Base-by-base conservation (phyloP, 2,888 invertebrate genomes). In the Chrysomela aeneicollis region DNA sequence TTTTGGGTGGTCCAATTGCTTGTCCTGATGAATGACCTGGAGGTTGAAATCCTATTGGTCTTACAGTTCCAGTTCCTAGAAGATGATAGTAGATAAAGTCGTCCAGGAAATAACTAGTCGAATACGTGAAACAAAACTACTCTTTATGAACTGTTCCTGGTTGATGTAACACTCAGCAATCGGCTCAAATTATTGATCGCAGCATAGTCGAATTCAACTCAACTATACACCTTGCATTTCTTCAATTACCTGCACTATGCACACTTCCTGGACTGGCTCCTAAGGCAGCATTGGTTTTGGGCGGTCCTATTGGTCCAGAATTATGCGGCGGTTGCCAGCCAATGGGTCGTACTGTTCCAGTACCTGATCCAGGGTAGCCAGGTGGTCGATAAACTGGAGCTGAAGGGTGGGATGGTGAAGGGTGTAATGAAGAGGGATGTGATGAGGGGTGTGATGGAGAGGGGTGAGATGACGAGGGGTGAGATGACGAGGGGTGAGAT, bases 1-100 rank as follows among this genome's bases (percentile, higher is more conserved):
- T 53, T 61, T 67, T 71, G 26, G 71, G 69, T 30, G 67, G 63
- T 42, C 70, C 68, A 19, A 70, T 54, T 1, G 68, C 60, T 8
- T 57, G 61, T 35, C 63, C 66, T 10, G 32, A 37, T 6, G 50
- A 30, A 5, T 54, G 42, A 49, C 37, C 66, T 35, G 59, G 63
- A 47, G 66, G 57, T 19, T 50, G 67, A 22, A 68, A 69, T 22
- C 70, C 70, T 26, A 69, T 62, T 1, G 69, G 69, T 42, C 69
- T 66, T 26, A 19, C 54, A 12, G 37, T 18, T 32, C 49, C 61
- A 58, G 53, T 35, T 52, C 52, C 57, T 55, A 17, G 51, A 22
- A 53, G 22, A 59, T n/a, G n/a, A n/a, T n/a, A n/a, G n/a, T n/a
- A n/a, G n/a, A n/a, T n/a, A n/a, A n/a, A n/a, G n/a, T n/a, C n/a